phyloP scores from a whole-genome alignment of 2,113 vertebrate genomes.

The Istiophorus platypterus region DNA sequence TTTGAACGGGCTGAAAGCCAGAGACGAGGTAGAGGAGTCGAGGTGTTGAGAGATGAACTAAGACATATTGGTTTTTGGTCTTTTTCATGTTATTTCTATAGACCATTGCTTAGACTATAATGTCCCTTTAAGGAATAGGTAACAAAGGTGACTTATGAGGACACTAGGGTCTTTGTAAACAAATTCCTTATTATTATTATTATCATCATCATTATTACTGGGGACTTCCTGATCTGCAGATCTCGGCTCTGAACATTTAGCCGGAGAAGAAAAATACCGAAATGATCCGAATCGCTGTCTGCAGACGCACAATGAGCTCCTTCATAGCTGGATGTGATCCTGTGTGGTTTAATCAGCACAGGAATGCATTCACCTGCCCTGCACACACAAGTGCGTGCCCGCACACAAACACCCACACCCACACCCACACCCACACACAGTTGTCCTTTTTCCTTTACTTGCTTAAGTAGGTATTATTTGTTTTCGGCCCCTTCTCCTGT shows the following conservation, averaged over 20 bases:
- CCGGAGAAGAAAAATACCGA: conserved; percentile 34
- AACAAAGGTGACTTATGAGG: not conserved
- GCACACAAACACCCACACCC: conserved; percentile 1
- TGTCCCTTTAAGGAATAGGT: not conserved
- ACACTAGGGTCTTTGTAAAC: not conserved
- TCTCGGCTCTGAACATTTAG: conserved; percentile 10
- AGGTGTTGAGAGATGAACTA: no score
- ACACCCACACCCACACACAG: not conserved
- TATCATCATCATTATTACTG: not conserved
- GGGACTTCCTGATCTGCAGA: conserved; percentile 15
- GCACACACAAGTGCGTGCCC: no score
- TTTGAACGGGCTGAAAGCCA: no score
- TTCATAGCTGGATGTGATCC: conserved; percentile 76
- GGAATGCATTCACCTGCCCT: conserved; percentile 78
- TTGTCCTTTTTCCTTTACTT: conserved; percentile 7
- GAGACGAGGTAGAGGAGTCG: no score
- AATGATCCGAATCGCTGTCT: conserved; percentile 59
- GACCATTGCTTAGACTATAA: not conserved
- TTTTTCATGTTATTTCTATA: not conserved
- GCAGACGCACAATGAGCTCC: conserved; percentile 73
- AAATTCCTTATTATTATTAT: not conserved
- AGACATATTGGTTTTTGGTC: no score
- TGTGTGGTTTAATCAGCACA: conserved; percentile 73
- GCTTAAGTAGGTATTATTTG: conserved; percentile 24
- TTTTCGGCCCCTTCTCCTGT: not conserved